Evolutionary conservation across 2,797 vertebrate species (phyloP).

Genomic region (Triplophysa bombifrons): DNA sequence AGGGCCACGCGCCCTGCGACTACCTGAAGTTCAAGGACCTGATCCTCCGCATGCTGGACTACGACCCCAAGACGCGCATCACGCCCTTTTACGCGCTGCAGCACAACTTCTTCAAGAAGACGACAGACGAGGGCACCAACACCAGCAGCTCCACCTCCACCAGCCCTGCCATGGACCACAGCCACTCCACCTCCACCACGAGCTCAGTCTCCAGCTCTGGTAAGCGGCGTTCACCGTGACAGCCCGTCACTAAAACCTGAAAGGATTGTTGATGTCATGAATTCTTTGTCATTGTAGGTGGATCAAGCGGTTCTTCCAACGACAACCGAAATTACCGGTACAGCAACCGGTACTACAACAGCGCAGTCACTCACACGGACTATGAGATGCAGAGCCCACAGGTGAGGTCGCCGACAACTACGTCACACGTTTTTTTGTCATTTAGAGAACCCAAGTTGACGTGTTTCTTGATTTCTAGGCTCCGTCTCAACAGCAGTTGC

Average conservation of each 20-base stretch:
- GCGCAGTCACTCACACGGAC: conserved; percentile 88
- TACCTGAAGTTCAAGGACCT: conserved; percentile 97
- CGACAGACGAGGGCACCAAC: conserved; percentile 94
- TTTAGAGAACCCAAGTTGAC: too few species aligned
- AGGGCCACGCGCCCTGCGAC: conserved; percentile 91
- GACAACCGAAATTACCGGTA: conserved; percentile 95
- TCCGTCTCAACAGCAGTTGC: conserved; percentile 88
- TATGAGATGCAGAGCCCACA: conserved; percentile 96
- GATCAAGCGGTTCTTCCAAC: conserved; percentile 95
- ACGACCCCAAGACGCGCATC: conserved; percentile 93
- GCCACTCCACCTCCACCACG: conserved; percentile 93
- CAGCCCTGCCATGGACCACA: conserved; percentile 92
- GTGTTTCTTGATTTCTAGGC: conserved; percentile 66
- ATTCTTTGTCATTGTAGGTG: conserved; percentile 74
- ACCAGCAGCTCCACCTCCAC: conserved; percentile 95
- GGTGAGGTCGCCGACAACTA: conserved; percentile 68
- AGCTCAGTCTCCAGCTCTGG: conserved; percentile 95
- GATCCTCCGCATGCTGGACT: conserved; percentile 96
- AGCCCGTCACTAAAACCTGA: background rate
- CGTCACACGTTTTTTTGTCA: too few species aligned
- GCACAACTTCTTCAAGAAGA: conserved; percentile 97
- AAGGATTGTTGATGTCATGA: background rate
- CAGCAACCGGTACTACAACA: conserved; percentile 93
- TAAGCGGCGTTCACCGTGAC: conserved; percentile 56
- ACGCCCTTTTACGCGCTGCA: conserved; percentile 95